These are phyloP conservation scores for Dicyrtoma fusca DNA, from an alignment of 2,888 invertebrate genomes.

Conservation along the genomic window DNA sequence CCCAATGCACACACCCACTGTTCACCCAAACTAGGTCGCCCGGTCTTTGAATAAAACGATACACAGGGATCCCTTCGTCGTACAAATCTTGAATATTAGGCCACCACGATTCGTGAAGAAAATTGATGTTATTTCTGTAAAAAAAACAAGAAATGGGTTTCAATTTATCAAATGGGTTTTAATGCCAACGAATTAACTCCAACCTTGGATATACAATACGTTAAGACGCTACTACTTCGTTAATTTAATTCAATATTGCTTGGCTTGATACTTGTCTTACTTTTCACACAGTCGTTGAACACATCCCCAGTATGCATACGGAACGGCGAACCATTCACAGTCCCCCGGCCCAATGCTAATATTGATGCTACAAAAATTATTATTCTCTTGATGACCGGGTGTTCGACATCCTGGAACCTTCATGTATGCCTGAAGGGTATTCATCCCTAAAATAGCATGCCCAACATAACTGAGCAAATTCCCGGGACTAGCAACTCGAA, in stretches of 20 bases:
- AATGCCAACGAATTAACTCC: too few relatives aligned
- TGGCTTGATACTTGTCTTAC: too few relatives aligned
- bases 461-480: constrained; percentile 99
- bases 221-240: too few relatives aligned
- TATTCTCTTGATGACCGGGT: constrained; percentile 98
- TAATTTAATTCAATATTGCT: too few relatives aligned
- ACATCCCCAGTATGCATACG: constrained; percentile 97
- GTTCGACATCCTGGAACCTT: constrained; percentile 92
- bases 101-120: constrained; percentile 99
- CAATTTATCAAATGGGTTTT: too few relatives aligned
- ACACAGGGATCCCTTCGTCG: constrained; percentile 89
- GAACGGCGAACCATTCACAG: constrained; percentile 99
- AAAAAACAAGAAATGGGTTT: constrained; percentile 19
- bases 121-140: constrained; percentile 82
- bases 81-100: constrained; percentile 69
- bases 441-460: constrained; percentile 98
- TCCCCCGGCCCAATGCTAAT: constrained; percentile 99
- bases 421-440: constrained; percentile 99
- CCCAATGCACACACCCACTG: constrained; percentile 87
- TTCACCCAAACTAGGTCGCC: constrained; percentile 99
- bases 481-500: constrained; percentile 94
- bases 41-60: constrained; percentile 92
- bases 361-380: constrained; percentile 98
- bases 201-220: too few relatives aligned
- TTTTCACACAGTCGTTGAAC: constrained; percentile 89